Evolutionary conservation across 2,113 vertebrate genomes (phyloP).

Genomic region (Tragelaphus buxtoni): DNA sequence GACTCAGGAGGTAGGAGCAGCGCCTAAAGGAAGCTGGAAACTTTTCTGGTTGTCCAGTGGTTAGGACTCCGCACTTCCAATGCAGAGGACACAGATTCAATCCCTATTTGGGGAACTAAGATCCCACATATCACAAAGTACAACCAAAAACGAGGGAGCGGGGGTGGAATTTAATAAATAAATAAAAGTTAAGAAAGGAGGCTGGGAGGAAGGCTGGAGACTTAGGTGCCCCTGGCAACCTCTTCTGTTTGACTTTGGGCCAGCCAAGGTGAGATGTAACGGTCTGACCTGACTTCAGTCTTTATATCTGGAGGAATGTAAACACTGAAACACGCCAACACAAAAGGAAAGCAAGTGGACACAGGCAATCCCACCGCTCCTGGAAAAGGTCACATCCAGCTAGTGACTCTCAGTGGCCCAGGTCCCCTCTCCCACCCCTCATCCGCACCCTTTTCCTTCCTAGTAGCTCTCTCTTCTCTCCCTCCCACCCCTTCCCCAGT

Average conservation of each 20-base stretch:
- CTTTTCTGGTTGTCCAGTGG: background rate
- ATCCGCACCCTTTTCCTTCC: background rate
- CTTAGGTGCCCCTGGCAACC: background rate
- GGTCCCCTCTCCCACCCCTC: background rate
- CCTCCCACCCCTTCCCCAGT: background rate
- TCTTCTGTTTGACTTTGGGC: slow-evolving; percentile 8
- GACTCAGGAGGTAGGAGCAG: background rate
- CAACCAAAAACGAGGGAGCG: background rate
- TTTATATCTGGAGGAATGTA: background rate
- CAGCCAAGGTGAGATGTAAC: background rate
- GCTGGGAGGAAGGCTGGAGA: background rate
- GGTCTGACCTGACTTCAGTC: background rate
- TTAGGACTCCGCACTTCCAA: background rate
- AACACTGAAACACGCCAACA: background rate
- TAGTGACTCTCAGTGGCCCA: background rate
- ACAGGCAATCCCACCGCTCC: background rate
- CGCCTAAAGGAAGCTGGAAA: background rate
- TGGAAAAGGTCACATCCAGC: background rate
- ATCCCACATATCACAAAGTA: background rate
- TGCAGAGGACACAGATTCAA: background rate
- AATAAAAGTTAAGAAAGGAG: background rate
- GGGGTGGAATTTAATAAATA: background rate
- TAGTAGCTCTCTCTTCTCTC: background rate
- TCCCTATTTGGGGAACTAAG: background rate
- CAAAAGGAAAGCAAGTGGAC: background rate